A percentile compares a stretch with the other conserved stretches of the same genome.
Evolutionary conservation across 2,888 invertebrate genomes (phyloP).

Genomic region (Silvanus unidentatus): DNA sequence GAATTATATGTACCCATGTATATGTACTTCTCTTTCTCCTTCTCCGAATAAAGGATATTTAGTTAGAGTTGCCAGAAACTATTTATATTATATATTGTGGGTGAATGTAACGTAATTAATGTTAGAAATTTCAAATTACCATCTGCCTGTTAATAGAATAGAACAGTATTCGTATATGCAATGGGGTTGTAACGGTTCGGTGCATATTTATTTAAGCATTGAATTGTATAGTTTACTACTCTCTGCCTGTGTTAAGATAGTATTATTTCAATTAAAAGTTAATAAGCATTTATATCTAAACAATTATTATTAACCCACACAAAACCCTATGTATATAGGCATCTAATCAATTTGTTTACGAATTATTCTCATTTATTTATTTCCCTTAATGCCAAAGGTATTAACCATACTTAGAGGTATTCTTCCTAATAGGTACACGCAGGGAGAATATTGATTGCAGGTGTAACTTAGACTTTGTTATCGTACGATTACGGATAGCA

Average conservation of each 20-base stretch:
- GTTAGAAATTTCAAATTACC: constrained; percentile 7
- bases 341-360: too few relatives aligned
- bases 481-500: too few relatives aligned
- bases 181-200: constrained; percentile 2
- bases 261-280: constrained; percentile 1
- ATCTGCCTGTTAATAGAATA: constrained; percentile 7
- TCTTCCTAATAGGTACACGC: too few relatives aligned
- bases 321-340: background rate
- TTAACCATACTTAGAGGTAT: too few relatives aligned
- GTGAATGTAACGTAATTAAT: constrained; percentile 7
- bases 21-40: background rate
- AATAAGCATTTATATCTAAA: background rate
- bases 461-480: too few relatives aligned
- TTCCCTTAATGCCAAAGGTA: too few relatives aligned
- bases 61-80: constrained; percentile 3
- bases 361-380: too few relatives aligned
- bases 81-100: constrained; percentile 3
- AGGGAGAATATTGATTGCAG: too few relatives aligned
- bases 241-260: background rate
- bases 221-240: constrained; percentile 2
- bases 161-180: constrained; percentile 2
- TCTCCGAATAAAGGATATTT: background rate
- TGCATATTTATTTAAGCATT: constrained; percentile 6
- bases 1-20: too few relatives aligned
- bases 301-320: too few relatives aligned